Conservation (phyloP, 2,888 invertebrate genomes). For the Xanthia togata region DNA sequence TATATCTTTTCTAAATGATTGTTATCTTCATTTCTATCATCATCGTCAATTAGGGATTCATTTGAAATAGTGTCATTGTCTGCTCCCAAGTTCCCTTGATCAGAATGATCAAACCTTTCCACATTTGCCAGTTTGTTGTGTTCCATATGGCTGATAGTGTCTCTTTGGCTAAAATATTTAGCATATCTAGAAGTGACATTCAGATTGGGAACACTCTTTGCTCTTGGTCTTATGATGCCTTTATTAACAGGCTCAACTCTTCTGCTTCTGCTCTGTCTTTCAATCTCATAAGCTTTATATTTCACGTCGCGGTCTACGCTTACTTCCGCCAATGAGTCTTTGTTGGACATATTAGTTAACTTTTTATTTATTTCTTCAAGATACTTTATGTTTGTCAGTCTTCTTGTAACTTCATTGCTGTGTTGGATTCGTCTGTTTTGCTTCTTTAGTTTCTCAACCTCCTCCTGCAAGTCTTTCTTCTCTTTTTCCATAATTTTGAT, state of each 20-base stretch:
- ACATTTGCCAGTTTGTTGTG: slow-evolving; percentile 68
- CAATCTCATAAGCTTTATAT: slow-evolving; percentile 86
- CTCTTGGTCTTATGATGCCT: slow-evolving; percentile 76
- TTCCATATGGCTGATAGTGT: slow-evolving; percentile 80
- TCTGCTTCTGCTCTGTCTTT: slow-evolving; percentile 81
- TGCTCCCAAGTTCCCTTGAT: slow-evolving; percentile 50
- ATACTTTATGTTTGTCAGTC: slow-evolving; percentile 93
- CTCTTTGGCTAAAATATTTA: slow-evolving; percentile 88
- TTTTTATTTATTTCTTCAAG: slow-evolving; percentile 94
- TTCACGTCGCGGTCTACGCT: slow-evolving; percentile 77
- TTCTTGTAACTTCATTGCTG: slow-evolving; percentile 89
- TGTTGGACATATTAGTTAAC: slow-evolving; percentile 78
- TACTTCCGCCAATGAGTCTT: slow-evolving; percentile 77
- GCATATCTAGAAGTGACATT: slow-evolving; percentile 88
- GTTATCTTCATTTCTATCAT: slow-evolving; percentile 74
- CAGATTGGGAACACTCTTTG: slow-evolving; percentile 89
- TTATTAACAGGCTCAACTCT: slow-evolving; percentile 69
- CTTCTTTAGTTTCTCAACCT: slow-evolving; percentile 92
- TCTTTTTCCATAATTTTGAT: slow-evolving; percentile 93
- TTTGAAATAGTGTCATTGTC: slow-evolving; percentile 67
- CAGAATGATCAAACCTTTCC: slow-evolving; percentile 60
- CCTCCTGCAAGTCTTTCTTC: slow-evolving; percentile 91
- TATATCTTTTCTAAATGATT: slow-evolving; percentile 86
- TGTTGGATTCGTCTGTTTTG: slow-evolving; percentile 92
- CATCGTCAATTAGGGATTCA: slow-evolving; percentile 68